Percentiles rank a stretch among this genome's conserved stretches.
phyloP scores from a whole-genome alignment of 2,113 vertebrate genomes.

The Xiphorhynchus elegans region DNA sequence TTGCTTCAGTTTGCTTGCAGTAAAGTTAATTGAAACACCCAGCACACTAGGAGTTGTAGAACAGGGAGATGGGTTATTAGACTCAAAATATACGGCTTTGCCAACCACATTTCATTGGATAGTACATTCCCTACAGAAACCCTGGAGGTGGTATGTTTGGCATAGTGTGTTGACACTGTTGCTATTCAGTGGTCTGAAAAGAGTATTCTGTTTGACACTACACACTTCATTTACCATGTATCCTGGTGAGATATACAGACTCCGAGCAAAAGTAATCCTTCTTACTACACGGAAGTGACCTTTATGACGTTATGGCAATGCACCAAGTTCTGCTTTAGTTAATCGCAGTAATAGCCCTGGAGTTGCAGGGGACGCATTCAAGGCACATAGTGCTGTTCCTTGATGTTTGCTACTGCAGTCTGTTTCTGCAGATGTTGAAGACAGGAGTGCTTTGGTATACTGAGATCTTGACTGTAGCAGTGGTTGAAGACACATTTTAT shows the following conservation, averaged over 20 bases:
- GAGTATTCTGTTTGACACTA: not conserved
- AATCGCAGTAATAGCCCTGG: not conserved
- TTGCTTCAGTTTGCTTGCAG: not conserved
- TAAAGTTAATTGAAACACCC: not conserved
- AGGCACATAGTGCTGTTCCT: not conserved
- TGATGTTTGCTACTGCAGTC: not conserved
- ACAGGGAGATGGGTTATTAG: not conserved
- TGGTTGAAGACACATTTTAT: not conserved
- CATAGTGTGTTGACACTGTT: not conserved
- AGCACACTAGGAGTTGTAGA: not conserved
- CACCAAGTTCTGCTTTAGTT: constrained; percentile 28
- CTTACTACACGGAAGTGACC: not conserved
- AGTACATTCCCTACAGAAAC: not conserved
- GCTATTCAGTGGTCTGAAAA: constrained; percentile 24
- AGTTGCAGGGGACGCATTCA: not conserved
- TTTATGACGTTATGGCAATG: not conserved
- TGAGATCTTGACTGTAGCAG: not conserved
- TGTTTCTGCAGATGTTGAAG: not conserved
- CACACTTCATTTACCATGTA: not conserved
- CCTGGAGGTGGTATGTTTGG: not conserved
- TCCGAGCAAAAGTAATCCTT: not conserved
- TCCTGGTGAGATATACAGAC: not conserved
- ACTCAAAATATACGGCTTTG: not conserved
- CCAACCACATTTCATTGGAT: not conserved
- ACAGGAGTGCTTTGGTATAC: not conserved